Percentiles rank a stretch among this genome's conserved stretches.
Conservation (phyloP, 2,113 vertebrate species). For the Ophthalmolycus amberensis region DNA sequence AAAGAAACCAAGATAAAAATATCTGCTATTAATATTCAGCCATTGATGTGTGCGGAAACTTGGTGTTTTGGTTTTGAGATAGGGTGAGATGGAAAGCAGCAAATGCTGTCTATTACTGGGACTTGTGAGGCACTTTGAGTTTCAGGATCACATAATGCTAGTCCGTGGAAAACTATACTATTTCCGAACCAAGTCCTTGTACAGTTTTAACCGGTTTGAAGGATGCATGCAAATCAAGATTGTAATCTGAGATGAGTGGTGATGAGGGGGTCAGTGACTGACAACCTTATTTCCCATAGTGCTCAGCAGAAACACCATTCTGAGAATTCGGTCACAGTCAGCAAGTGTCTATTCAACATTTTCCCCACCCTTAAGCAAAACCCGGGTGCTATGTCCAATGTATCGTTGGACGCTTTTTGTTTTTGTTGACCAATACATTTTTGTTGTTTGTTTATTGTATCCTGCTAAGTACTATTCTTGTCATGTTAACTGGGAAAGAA, state of each 20-base stretch:
- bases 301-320: slow-evolving; percentile 70
- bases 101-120: slow-evolving; percentile 52
- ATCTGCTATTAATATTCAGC: slow-evolving; percentile 66
- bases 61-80: slow-evolving; percentile 58
- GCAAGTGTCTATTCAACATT: slow-evolving; percentile 64
- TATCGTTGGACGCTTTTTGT: not conserved
- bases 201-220: slow-evolving; percentile 32
- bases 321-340: slow-evolving; percentile 54
- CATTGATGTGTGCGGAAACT: slow-evolving; percentile 62
- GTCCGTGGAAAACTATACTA: slow-evolving; percentile 64
- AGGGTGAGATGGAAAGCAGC: slow-evolving; percentile 51
- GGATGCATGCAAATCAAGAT: slow-evolving; percentile 39
- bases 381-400: slow-evolving; percentile 1
- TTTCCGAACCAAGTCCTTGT: slow-evolving; percentile 14
- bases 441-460: not conserved
- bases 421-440: slow-evolving; percentile 4
- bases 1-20: slow-evolving; percentile 67
- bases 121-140: slow-evolving; percentile 37
- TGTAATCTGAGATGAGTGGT: slow-evolving; percentile 53
- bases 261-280: slow-evolving; percentile 35
- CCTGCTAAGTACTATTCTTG: not conserved
- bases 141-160: slow-evolving; percentile 32
- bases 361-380: slow-evolving; percentile 36
- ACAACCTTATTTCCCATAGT: slow-evolving; percentile 52
- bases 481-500: not conserved